Conservation (phyloP, 2,888 invertebrate genomes). For the Dendrolimus pini region DNA sequence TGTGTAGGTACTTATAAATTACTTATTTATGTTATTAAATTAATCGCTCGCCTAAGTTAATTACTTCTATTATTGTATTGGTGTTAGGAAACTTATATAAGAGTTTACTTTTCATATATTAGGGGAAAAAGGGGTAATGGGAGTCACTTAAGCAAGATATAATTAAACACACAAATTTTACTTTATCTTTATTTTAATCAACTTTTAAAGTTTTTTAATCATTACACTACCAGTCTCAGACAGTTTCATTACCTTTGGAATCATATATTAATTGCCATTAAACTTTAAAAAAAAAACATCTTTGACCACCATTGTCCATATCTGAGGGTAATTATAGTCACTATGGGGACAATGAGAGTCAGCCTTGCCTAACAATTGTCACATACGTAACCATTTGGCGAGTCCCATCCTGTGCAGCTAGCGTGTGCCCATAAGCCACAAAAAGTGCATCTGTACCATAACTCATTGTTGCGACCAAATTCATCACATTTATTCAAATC, state of each 20-base stretch:
- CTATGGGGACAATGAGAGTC: constrained; percentile 9
- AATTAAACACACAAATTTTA: constrained; percentile 9
- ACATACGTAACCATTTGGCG: constrained; percentile 13
- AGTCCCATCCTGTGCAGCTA: constrained; percentile 14
- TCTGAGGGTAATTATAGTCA: constrained; percentile 9
- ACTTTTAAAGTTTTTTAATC: constrained; percentile 6
- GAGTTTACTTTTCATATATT: too few species aligned
- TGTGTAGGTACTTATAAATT: too few species aligned
- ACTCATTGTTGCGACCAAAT: constrained; percentile 13
- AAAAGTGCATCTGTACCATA: constrained; percentile 14
- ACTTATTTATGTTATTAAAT: too few species aligned
- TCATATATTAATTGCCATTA: constrained; percentile 9
- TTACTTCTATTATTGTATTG: too few species aligned
- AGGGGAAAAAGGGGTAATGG: constrained; percentile 4
- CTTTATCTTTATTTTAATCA: constrained; percentile 7
- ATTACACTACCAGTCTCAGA: constrained; percentile 8
- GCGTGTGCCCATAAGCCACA: constrained; percentile 14
- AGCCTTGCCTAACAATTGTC: constrained; percentile 7
- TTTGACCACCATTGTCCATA: constrained; percentile 11
- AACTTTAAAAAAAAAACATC: constrained; percentile 11
- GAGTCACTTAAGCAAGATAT: constrained; percentile 1
- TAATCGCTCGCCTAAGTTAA: too few species aligned
- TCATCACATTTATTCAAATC: constrained; percentile 11
- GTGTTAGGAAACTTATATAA: too few species aligned
- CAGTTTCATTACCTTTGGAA: constrained; percentile 10